Percentiles rank a stretch among this genome's conserved stretches.
Conservation (phyloP, 2,797 vertebrate species). For the Takifugu rubripes region DNA sequence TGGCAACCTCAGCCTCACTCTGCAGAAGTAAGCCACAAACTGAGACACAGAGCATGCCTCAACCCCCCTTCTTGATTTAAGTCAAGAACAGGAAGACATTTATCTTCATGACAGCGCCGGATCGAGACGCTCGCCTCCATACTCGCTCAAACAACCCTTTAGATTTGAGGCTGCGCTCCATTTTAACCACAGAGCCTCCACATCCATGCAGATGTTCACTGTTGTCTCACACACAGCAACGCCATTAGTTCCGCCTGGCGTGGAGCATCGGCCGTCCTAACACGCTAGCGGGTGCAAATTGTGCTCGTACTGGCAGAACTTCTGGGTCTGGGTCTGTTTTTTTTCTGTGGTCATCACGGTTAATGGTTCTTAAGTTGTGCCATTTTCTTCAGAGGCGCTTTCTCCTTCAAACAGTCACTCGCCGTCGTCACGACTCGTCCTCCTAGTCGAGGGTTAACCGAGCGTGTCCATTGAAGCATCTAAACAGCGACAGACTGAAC, state of each 20-base stretch:
- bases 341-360: slow-evolving; percentile 19
- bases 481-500: slow-evolving; percentile 34
- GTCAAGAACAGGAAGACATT: slow-evolving; percentile 17
- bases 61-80: slow-evolving; percentile 32
- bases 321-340: slow-evolving; percentile 43
- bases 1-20: slow-evolving; percentile 86
- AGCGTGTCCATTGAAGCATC: slow-evolving; percentile 6
- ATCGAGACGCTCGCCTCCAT: slow-evolving; percentile 5
- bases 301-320: slow-evolving; percentile 26
- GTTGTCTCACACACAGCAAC: slow-evolving; percentile 22
- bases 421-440: background rate
- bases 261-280: slow-evolving; percentile 15
- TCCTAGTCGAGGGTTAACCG: slow-evolving; percentile 19
- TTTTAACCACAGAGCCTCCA: slow-evolving; percentile 11
- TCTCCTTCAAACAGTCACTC: too few species aligned
- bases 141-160: slow-evolving; percentile 11
- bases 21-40: slow-evolving; percentile 80
- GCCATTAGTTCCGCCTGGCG: slow-evolving; percentile 50
- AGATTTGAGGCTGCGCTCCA: slow-evolving; percentile 22
- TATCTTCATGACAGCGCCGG: slow-evolving; percentile 22
- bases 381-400: too few species aligned
- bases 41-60: background rate
- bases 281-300: slow-evolving; percentile 22
- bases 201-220: slow-evolving; percentile 48
- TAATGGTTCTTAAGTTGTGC: too few species aligned